phyloP scores from a whole-genome alignment of 2,888 invertebrate genomes.

The Eupeodes latifasciatus region DNA sequence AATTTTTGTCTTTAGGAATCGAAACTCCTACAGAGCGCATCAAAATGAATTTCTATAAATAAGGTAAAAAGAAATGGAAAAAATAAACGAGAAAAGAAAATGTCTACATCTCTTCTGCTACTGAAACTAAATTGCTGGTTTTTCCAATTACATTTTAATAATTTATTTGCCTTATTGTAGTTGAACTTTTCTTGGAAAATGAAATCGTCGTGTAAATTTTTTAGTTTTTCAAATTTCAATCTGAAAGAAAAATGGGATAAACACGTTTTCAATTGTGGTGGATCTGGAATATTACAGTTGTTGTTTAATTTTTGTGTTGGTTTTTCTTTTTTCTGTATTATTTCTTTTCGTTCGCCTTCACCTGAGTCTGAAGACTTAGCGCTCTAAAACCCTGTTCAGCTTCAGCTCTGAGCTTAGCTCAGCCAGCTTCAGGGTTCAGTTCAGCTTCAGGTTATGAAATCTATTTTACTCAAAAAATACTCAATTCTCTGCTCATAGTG shows the following conservation, averaged over 20 bases:
- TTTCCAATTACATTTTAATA: too few relatives aligned
- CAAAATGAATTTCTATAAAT: conserved; percentile 74
- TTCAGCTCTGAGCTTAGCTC: background rate
- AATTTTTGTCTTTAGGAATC: conserved; percentile 40
- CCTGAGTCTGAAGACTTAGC: background rate
- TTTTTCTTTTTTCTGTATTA: background rate
- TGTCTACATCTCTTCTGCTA: conserved; percentile 38
- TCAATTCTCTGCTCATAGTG: background rate
- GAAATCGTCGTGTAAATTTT: background rate
- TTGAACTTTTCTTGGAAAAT: conserved; percentile 9
- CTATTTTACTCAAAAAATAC: background rate
- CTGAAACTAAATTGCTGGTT: too few relatives aligned
- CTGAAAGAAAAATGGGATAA: conserved; percentile 25
- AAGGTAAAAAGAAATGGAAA: conserved; percentile 56
- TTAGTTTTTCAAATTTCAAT: background rate
- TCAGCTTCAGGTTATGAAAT: conserved; percentile 37
- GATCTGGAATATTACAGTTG: conserved; percentile 63
- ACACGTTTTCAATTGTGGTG: conserved; percentile 55
- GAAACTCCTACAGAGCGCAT: conserved; percentile 54
- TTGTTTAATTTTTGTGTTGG: conserved; percentile 9
- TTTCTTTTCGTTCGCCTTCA: conserved; percentile 1
- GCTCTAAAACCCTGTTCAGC: too few relatives aligned
- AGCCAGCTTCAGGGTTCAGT: too few relatives aligned
- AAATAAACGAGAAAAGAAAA: conserved; percentile 42
- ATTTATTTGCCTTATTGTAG: conserved; percentile 12